Evolutionary conservation across 2,888 invertebrate genomes (phyloP).

Genomic region (Amiota mariae): DNA sequence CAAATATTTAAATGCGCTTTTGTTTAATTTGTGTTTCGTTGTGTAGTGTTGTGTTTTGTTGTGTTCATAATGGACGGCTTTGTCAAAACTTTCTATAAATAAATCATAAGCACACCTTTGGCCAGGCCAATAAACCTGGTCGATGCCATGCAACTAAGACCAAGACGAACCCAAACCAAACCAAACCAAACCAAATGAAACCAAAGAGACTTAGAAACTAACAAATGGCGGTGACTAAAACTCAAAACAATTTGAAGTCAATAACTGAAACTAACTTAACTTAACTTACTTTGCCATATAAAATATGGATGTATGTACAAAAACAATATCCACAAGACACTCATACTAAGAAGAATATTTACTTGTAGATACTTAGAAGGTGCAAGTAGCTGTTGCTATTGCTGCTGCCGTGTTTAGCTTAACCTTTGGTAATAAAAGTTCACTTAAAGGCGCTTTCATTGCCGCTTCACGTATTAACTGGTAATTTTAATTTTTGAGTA

Average conservation of each 20-base stretch:
- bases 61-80: slow-evolving; percentile 46
- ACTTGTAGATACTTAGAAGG: neutral
- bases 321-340: too few species aligned
- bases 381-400: neutral
- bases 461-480: slow-evolving; percentile 5
- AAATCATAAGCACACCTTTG: slow-evolving; percentile 37
- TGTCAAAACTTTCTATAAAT: slow-evolving; percentile 60
- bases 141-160: neutral
- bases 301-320: too few species aligned
- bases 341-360: neutral
- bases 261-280: too few species aligned
- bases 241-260: neutral
- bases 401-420: slow-evolving; percentile 37
- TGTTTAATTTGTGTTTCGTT: slow-evolving; percentile 46
- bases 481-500: neutral
- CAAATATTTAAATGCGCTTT: slow-evolving; percentile 64
- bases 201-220: neutral
- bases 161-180: neutral
- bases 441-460: slow-evolving; percentile 19
- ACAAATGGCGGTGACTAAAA: neutral
- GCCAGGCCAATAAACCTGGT: neutral
- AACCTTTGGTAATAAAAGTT: slow-evolving; percentile 50
- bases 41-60: slow-evolving; percentile 31
- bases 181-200: too few species aligned
- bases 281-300: neutral